Evolutionary conservation across 2,113 vertebrate species (phyloP), one percentile per base, ranked within the genome.

Genomic region (Eublepharis macularius): DNA sequence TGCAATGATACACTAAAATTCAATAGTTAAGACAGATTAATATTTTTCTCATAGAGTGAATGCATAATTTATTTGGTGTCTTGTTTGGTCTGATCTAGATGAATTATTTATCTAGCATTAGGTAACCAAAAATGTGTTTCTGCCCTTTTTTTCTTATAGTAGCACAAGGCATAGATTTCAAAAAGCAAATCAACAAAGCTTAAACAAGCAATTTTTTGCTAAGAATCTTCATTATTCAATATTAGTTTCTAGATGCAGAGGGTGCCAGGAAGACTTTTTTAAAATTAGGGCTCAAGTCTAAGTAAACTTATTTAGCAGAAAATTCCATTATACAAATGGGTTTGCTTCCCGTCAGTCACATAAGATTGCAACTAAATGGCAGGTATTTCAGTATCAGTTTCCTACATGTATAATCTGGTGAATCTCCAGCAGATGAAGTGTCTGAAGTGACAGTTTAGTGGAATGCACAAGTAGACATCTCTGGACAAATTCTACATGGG

Each of bases 21-120:
- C n/a, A 80, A 73, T 80, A 72, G 79, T 85, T 85, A 70, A 85
- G 68, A 73, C n/a, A 57, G 65, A 77, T 76, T 76, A 77, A 54
- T 84, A n/a, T 76, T 74, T 32, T 68, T 17, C 45, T 84, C 83
- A 78, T 7, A 32, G 26, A 19, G 43, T 43, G 16, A 63, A 39
- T 82, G 41, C 45, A 82, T 73, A 74, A 83, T 74, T 74, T n/a
- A 83, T 74, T 51, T 83, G 54, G 8, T 79, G 21, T n/a, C 47
- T 79, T 79, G 39, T 36, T 72, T 77, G 32, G 32, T 13, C 32
- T 85, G 41, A 72, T 85, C 47, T 34, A 60, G 45, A 80, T 63
- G 69, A 73, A 72, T 80, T 79, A 45, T 85, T 85, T 80, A 39
- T 79, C 26, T 57, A 85, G 7, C 34, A 2, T 9, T 45, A 72